Evolutionary conservation across 2,797 vertebrate genomes (phyloP).

Genomic region (Sciaenops ocellatus): DNA sequence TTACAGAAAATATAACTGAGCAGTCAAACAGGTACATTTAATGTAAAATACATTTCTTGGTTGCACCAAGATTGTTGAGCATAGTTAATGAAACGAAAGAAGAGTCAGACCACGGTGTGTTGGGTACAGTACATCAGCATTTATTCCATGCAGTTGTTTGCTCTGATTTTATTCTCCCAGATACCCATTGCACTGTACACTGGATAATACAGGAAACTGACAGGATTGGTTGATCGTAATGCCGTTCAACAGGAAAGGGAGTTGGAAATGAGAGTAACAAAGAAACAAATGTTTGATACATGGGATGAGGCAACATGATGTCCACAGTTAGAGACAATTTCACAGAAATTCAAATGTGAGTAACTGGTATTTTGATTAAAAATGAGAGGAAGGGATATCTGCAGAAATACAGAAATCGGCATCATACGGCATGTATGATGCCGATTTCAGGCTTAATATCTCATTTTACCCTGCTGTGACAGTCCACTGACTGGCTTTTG

Average conservation of each 20-base stretch:
- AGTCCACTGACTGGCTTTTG: constrained; percentile 45
- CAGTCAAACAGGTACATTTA: not conserved
- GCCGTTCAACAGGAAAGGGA: constrained; percentile 78
- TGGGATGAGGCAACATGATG: constrained; percentile 72
- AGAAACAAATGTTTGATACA: constrained; percentile 72
- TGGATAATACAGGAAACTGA: constrained; percentile 88
- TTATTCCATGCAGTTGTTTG: constrained; percentile 98
- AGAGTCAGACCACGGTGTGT: constrained; percentile 38
- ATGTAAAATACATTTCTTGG: not conserved
- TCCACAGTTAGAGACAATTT: constrained; percentile 76
- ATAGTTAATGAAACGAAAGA: constrained; percentile 8
- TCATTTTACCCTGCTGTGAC: constrained; percentile 60
- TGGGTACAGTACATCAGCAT: constrained; percentile 93
- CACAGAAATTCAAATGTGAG: constrained; percentile 72
- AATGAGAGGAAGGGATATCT: constrained; percentile 53
- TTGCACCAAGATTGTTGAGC: too few relatives aligned
- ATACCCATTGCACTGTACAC: constrained; percentile 90
- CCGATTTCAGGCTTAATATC: constrained; percentile 28
- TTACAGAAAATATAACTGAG: not conserved
- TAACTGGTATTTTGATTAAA: constrained; percentile 62
- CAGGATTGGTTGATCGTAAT: constrained; percentile 89
- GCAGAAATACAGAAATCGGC: constrained; percentile 47
- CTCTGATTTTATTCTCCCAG: constrained; percentile 91
- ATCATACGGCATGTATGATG: constrained; percentile 10
- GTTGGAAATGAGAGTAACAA: constrained; percentile 74